Percentiles rank a stretch among this genome's conserved stretches.
Evolutionary conservation across 2,797 vertebrate species (phyloP).

Genomic region (Alauda arvensis): DNA sequence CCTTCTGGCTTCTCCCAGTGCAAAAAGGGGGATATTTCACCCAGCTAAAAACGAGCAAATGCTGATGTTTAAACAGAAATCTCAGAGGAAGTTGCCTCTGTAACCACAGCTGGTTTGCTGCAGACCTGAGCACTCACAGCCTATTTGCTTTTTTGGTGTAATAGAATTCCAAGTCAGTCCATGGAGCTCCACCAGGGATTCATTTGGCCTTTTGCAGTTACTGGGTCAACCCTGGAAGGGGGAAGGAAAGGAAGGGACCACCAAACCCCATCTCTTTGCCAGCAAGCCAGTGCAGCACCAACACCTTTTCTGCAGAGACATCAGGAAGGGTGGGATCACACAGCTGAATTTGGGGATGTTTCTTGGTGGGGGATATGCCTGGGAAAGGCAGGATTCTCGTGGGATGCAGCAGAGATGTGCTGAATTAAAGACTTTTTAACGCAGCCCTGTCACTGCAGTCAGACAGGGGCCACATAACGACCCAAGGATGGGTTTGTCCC

Average conservation of each 20-base stretch:
- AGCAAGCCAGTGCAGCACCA: background rate
- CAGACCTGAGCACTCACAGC: background rate
- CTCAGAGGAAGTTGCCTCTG: background rate
- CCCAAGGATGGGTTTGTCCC: background rate
- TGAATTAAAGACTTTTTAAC: background rate
- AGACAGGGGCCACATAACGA: background rate
- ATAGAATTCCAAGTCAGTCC: background rate
- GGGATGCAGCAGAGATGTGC: background rate
- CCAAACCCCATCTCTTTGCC: background rate
- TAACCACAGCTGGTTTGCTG: constrained; percentile 3
- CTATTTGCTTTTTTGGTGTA: background rate
- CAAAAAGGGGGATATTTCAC: background rate
- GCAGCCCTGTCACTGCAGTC: background rate
- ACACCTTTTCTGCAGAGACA: background rate
- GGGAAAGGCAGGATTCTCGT: background rate
- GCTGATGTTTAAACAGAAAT: constrained; percentile 14
- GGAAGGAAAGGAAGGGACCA: background rate
- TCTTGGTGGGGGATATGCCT: background rate
- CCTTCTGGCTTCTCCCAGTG: background rate
- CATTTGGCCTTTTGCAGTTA: background rate
- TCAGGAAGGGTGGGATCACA: background rate
- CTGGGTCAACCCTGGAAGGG: background rate
- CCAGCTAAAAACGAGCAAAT: background rate
- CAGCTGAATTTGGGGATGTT: background rate
- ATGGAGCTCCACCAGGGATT: background rate